A percentile compares a stretch with the other conserved stretches of the same genome.
Evolutionary conservation across 1,140 invertebrate genomes (phyloP).

Genomic region (Babylonia areolata): DNA sequence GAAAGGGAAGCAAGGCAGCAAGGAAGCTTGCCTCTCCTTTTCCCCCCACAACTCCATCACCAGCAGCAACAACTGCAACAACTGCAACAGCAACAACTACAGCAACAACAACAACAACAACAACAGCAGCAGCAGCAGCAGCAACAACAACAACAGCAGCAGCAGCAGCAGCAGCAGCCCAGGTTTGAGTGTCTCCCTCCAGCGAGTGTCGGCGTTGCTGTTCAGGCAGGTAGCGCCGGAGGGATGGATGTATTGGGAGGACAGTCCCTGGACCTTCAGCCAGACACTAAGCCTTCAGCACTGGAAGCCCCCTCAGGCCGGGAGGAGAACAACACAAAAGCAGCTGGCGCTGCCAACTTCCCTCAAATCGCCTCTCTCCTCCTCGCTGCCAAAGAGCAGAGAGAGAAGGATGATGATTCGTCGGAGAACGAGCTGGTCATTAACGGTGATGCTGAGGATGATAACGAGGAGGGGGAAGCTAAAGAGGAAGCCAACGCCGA

Average conservation of each 20-base stretch:
- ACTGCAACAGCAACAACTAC: too few relatives aligned
- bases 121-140: too few relatives aligned
- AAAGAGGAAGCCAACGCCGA: not conserved
- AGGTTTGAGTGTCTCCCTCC: not conserved
- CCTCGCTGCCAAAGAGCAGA: conserved; percentile 30
- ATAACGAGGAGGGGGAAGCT: conserved; percentile 29
- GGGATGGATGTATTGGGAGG: not conserved
- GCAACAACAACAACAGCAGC: too few relatives aligned
- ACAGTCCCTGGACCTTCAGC: not conserved
- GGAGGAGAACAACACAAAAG: not conserved
- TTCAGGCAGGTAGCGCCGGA: conserved; percentile 19
- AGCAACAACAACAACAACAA: too few relatives aligned
- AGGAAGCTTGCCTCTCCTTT: not conserved
- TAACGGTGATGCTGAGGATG: conserved; percentile 35
- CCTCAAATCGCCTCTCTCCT: conserved; percentile 65
- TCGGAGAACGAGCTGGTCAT: conserved; percentile 37
- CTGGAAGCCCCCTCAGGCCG: not conserved
- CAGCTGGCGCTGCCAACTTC: conserved; percentile 51
- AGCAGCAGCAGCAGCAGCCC: too few relatives aligned
- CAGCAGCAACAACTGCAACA: too few relatives aligned
- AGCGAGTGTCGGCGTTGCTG: not conserved
- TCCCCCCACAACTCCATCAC: too few relatives aligned
- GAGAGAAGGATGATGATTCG: conserved; percentile 38
- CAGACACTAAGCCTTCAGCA: not conserved
- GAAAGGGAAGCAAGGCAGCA: conserved; percentile 51